A percentile compares a stretch with the other conserved stretches of the same genome.
Conservation (phyloP, 2,888 invertebrate species). For the Ommatoiulus sabulosus region DNA sequence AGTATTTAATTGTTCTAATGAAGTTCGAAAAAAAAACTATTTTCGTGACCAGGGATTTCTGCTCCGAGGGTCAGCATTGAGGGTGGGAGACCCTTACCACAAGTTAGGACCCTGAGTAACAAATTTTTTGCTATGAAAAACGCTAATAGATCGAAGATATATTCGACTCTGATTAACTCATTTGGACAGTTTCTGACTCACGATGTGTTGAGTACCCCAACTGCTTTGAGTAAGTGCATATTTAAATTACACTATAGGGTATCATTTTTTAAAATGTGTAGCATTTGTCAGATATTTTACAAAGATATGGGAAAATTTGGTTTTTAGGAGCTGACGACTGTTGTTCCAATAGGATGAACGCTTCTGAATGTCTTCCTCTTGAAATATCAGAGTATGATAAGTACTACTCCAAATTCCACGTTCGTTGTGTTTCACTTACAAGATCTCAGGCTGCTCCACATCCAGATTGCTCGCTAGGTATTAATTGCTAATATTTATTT, state of each 20-base stretch:
- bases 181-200: constrained; percentile 56
- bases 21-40: not conserved
- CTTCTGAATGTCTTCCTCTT: constrained; percentile 45
- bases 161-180: not conserved
- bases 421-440: constrained; percentile 41
- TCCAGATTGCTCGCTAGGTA: constrained; percentile 46
- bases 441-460: not conserved
- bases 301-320: no score
- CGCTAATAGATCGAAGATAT: not conserved
- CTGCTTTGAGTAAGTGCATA: not conserved
- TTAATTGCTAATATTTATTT: not conserved
- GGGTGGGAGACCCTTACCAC: not conserved
- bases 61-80: not conserved
- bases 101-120: not conserved
- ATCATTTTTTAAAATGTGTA: no score
- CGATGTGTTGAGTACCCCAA: constrained; percentile 3
- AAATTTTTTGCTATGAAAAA: not conserved
- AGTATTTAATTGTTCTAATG: no score
- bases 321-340: not conserved
- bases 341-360: not conserved
- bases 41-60: not conserved
- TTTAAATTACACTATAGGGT: no score
- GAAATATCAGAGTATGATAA: not conserved
- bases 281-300: no score
- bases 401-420: constrained; percentile 19